These are phyloP conservation scores for Aleadryas rufinucha DNA, from an alignment of 2,113 vertebrate genomes.

Conservation along the genomic window DNA sequence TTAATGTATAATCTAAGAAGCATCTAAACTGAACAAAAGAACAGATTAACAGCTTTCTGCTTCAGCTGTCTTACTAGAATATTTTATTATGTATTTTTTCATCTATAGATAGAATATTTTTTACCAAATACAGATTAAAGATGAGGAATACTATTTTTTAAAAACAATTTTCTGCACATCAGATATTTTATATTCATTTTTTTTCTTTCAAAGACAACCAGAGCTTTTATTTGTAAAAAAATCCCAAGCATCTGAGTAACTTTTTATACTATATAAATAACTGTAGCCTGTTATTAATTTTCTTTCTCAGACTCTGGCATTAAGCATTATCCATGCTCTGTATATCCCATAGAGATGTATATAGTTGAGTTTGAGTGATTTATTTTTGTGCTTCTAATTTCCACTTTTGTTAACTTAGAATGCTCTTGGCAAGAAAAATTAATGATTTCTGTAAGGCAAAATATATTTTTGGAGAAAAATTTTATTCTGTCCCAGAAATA, in stretches of 20 bases:
- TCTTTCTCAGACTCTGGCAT: neutral
- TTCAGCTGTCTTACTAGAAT: neutral
- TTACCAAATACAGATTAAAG: neutral
- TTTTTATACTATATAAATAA: neutral
- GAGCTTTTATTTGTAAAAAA: neutral
- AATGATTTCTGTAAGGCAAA: neutral
- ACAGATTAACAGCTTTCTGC: neutral
- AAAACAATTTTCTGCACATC: neutral
- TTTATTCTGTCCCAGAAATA: neutral
- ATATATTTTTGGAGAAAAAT: neutral
- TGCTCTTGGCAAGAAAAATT: neutral
- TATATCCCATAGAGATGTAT: neutral
- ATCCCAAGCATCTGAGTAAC: neutral
- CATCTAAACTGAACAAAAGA: neutral
- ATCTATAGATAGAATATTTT: neutral
- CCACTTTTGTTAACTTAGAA: neutral
- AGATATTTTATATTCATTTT: neutral
- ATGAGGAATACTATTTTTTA: neutral
- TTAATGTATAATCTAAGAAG: neutral
- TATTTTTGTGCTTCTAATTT: neutral
- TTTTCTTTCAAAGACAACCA: neutral
- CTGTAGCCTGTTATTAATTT: neutral
- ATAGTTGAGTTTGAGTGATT: neutral
- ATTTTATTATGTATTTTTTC: neutral
- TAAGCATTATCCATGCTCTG: neutral